These are phyloP conservation scores for Rotaria magnacalcarata DNA, from an alignment of 2,888 invertebrate species.

Conservation along the genomic window DNA sequence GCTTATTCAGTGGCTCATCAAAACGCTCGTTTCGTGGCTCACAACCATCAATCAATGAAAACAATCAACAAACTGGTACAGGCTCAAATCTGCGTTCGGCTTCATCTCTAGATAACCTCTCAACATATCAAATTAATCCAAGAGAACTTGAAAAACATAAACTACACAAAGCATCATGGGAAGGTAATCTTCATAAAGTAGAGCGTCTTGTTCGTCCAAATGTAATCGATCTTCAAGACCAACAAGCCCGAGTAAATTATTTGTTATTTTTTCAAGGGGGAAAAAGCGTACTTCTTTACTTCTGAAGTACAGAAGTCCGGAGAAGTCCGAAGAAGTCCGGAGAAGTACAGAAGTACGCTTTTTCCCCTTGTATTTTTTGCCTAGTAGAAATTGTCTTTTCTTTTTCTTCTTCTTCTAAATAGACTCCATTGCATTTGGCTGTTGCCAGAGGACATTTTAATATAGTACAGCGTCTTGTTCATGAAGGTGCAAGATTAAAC, in stretches of 20 bases:
- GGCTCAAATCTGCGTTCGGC: not conserved
- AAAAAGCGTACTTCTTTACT: no score
- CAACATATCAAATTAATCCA: constrained; percentile 54
- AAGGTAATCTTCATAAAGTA: constrained; percentile 55
- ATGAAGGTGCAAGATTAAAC: constrained; percentile 51
- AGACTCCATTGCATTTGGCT: constrained; percentile 57
- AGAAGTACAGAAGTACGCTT: no score
- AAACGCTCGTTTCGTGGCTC: not conserved
- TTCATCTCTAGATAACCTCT: not conserved
- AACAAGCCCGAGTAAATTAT: not conserved
- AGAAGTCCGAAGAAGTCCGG: no score
- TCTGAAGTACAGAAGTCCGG: no score
- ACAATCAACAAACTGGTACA: not conserved
- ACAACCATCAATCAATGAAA: not conserved
- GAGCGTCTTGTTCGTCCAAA: constrained; percentile 51
- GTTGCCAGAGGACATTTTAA: constrained; percentile 52
- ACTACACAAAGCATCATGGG: constrained; percentile 58
- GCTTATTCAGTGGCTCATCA: not conserved
- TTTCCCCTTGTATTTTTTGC: constrained; percentile 45
- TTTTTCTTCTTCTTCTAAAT: constrained; percentile 47
- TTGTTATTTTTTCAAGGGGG: constrained; percentile 45
- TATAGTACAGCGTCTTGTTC: constrained; percentile 53
- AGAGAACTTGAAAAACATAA: constrained; percentile 54
- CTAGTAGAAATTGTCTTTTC: not conserved
- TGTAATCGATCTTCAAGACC: not conserved